Conservation (phyloP, 2,113 vertebrate genomes). For the Balaenoptera acutorostrata region DNA sequence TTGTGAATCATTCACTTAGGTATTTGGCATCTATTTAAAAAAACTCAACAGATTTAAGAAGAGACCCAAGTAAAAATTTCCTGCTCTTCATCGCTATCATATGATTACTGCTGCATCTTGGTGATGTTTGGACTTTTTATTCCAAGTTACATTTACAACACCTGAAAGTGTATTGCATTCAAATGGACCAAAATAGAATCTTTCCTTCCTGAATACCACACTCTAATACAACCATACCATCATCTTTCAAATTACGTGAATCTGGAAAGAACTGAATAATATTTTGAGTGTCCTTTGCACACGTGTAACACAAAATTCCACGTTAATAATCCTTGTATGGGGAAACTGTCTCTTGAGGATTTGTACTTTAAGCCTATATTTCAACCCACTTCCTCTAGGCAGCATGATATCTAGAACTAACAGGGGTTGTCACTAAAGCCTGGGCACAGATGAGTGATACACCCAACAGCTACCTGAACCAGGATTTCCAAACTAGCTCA, state of each 20-base stretch:
- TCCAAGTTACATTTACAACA: background rate
- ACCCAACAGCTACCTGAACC: background rate
- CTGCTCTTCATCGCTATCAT: background rate
- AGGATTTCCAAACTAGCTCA: background rate
- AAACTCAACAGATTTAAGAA: background rate
- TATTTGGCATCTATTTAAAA: background rate
- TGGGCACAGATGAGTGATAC: background rate
- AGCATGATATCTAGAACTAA: background rate
- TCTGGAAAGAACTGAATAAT: background rate
- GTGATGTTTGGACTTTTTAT: background rate
- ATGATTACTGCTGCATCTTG: background rate
- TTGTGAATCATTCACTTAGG: background rate
- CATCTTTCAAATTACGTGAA: background rate
- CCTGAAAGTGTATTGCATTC: background rate
- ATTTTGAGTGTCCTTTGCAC: background rate
- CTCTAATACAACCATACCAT: background rate
- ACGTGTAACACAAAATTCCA: background rate
- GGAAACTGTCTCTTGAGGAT: background rate
- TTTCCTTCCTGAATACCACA: background rate
- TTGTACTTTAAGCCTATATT: background rate
- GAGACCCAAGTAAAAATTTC: background rate
- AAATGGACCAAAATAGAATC: background rate
- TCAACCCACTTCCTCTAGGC: background rate
- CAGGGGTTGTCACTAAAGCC: background rate
- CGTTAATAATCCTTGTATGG: background rate